A percentile compares a stretch with the other conserved stretches of the same genome.
Evolutionary conservation across 1,140 invertebrate species (phyloP).

Genomic region (Ephestia elutella): DNA sequence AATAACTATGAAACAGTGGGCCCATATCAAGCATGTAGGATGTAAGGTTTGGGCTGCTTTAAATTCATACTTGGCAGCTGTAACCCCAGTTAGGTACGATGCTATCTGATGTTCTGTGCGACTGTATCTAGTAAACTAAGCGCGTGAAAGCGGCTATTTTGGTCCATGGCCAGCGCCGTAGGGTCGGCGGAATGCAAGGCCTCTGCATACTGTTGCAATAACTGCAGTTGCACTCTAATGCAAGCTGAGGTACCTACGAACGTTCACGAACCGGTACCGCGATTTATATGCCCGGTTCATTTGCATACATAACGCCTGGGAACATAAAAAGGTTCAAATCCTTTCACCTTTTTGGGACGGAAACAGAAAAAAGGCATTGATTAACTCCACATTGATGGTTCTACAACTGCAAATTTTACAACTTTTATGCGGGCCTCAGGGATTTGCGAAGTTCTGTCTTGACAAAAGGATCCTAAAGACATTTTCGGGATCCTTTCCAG

Average conservation of each 20-base stretch:
- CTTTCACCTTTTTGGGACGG: conserved; percentile 13
- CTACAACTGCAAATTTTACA: conserved; percentile 2
- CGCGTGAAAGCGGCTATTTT: conserved; percentile 60
- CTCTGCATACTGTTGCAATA: conserved; percentile 55
- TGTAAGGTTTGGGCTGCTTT: too few relatives aligned
- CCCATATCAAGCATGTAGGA: too few relatives aligned
- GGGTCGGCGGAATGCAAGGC: conserved; percentile 66
- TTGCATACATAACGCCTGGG: conserved; percentile 27
- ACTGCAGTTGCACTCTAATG: conserved; percentile 55
- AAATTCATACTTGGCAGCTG: background rate
- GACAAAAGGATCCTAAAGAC: background rate
- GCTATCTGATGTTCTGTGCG: background rate
- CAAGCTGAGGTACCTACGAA: conserved; percentile 41
- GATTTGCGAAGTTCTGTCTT: background rate
- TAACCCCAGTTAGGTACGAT: background rate
- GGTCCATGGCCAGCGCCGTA: conserved; percentile 56
- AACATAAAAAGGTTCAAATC: conserved; percentile 14
- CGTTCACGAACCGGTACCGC: conserved; percentile 30
- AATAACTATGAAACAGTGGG: too few relatives aligned
- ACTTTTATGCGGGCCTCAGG: background rate
- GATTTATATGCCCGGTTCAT: conserved; percentile 25
- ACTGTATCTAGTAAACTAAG: conserved; percentile 9
- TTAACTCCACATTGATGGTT: conserved; percentile 9
- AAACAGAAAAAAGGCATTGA: conserved; percentile 11
- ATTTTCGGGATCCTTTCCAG: background rate